Percentiles rank a stretch among this genome's conserved stretches.
phyloP scores from a whole-genome alignment of 1,140 invertebrate species.

The Rhyzopertha dominica region DNA sequence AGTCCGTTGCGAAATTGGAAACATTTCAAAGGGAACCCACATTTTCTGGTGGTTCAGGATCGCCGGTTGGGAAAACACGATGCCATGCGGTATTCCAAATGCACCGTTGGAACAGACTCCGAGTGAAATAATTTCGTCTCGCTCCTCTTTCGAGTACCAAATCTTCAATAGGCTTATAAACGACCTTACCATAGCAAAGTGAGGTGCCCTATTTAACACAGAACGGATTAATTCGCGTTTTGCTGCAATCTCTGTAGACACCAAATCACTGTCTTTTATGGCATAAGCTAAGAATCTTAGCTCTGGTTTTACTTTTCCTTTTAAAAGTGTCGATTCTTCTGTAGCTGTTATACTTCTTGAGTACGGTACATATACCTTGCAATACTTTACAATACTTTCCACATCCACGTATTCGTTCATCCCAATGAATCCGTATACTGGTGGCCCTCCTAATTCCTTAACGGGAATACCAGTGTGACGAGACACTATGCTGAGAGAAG shows the following conservation, averaged over 20 bases:
- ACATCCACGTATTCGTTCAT: slow-evolving; percentile 50
- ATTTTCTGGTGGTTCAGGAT: slow-evolving; percentile 37
- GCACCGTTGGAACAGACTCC: slow-evolving; percentile 49
- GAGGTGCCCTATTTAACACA: too few species aligned
- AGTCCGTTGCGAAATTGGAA: too few species aligned
- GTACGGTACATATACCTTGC: slow-evolving; percentile 46
- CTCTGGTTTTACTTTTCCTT: slow-evolving; percentile 46
- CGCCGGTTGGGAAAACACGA: slow-evolving; percentile 50
- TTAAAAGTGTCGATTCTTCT: slow-evolving; percentile 36
- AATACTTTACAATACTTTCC: slow-evolving; percentile 46
- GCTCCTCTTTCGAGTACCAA: slow-evolving; percentile 44
- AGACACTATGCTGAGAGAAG: slow-evolving; percentile 38
- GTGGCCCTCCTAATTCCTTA: slow-evolving; percentile 49
- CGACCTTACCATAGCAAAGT: slow-evolving; percentile 44
- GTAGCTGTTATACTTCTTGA: slow-evolving; percentile 25
- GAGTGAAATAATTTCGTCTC: slow-evolving; percentile 44
- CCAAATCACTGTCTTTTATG: slow-evolving; percentile 41
- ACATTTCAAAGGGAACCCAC: slow-evolving; percentile 48
- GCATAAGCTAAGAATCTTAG: slow-evolving; percentile 48
- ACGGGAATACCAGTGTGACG: slow-evolving; percentile 44
- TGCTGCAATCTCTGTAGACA: slow-evolving; percentile 42
- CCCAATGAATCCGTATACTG: slow-evolving; percentile 53
- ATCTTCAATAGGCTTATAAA: slow-evolving; percentile 44
- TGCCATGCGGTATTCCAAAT: slow-evolving; percentile 47
- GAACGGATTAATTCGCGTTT: too few species aligned